Percentiles rank a stretch among this genome's conserved stretches.
These are phyloP conservation scores for Xestoiulus laeticollis DNA, from an alignment of 2,888 invertebrate genomes.

Conservation along the genomic window DNA sequence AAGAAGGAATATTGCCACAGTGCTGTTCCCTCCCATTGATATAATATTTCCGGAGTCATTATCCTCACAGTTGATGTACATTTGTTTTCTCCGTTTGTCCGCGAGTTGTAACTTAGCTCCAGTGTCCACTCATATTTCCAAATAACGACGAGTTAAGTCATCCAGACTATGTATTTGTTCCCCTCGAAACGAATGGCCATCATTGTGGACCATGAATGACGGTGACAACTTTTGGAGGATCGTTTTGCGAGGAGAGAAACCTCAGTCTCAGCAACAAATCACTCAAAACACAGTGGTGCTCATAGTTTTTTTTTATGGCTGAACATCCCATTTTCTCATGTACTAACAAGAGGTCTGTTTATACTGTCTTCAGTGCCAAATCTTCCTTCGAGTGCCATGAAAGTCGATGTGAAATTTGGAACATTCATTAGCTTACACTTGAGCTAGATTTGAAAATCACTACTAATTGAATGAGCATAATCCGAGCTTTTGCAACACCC, in stretches of 20 bases:
- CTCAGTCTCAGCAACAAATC: not conserved
- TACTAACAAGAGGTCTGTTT: not conserved
- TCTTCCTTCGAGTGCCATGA: not conserved
- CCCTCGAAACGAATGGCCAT: not conserved
- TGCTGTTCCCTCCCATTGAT: not conserved
- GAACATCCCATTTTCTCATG: slow-evolving; percentile 6
- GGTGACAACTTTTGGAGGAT: not conserved
- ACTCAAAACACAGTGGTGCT: not conserved
- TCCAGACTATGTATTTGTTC: not conserved
- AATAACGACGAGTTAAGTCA: not conserved
- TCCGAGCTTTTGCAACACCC: not conserved
- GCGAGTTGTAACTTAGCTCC: slow-evolving; percentile 2
- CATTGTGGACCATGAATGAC: not conserved
- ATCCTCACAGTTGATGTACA: not conserved
- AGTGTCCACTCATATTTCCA: not conserved
- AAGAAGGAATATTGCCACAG: not conserved
- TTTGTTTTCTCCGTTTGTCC: not conserved
- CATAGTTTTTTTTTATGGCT: not conserved
- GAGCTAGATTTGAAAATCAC: no score
- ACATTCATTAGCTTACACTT: no score
- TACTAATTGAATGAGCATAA: no score
- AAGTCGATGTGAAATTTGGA: no score
- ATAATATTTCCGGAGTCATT: slow-evolving; percentile 8
- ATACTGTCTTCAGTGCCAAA: not conserved
- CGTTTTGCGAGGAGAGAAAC: not conserved